Evolutionary conservation across 2,888 invertebrate genomes (phyloP), one percentile per base, ranked within the genome.

Genomic region (Philaethria dido): DNA sequence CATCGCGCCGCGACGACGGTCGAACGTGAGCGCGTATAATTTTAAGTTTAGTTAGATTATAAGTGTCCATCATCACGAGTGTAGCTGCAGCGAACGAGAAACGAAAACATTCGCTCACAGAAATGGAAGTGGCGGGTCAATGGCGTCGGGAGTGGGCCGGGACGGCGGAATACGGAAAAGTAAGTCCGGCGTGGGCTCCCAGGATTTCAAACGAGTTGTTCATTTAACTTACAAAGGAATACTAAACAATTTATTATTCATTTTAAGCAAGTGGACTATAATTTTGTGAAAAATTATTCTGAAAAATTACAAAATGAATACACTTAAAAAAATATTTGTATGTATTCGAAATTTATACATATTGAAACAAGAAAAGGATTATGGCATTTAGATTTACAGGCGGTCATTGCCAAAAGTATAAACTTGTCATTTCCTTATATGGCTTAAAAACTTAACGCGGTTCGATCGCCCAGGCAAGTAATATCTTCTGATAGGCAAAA

Each of bases 91-190:
- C 87, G 84, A 90, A 78, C 85, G 81, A 87, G 73, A 78, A 62
- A 75, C 72, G 67, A 73, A 73, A 66, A 71, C 66, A 78, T 75
- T 74, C 75, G 80, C 74, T 73, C 74, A 75, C 75, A 74, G 79
- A 81, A 74, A 92, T 92, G 92, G 92, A 92, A 85, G 86, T 92
- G 74, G 92, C 89, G 76, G 91, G 88, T 80, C 92, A 91, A 83
- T 92, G 92, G 92, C 88, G 88, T 75, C 83, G 89, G 79, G 85
- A 92, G 85, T 92, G 92, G 92, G 86, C 92, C 73, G 92, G 92
- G 72, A 85, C 89, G 59, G 92, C 92, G 76, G 92, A 92, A 83
- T 92, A 88, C 82, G 92, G 92, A 77, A 91, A 92, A 85, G 92
- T 92, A 77, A 87, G 84, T 73, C 73, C 77, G 71, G 69, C 70